phyloP scores from a whole-genome alignment of 2,888 invertebrate species.

The Lasioglossum marginatum region DNA sequence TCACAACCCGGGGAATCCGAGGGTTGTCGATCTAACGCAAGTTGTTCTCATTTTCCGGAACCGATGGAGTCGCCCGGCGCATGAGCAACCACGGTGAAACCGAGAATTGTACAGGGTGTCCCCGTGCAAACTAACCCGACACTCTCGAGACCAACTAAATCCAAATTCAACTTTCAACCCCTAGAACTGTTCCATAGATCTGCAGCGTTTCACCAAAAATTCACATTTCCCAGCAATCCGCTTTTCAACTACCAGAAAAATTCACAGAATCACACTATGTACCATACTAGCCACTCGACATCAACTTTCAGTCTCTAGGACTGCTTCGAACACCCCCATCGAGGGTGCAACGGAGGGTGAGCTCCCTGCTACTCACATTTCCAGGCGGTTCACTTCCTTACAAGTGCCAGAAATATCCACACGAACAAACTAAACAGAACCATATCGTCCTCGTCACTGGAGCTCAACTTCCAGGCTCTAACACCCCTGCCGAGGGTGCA shows the following conservation, averaged over 20 bases:
- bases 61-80: constrained; percentile 59
- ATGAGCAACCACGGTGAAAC: constrained; percentile 55
- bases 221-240: background rate
- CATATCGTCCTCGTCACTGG: too few relatives aligned
- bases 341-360: background rate
- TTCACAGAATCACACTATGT: background rate
- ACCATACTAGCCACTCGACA: background rate
- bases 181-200: background rate
- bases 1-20: constrained; percentile 67
- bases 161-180: background rate
- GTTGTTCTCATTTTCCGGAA: constrained; percentile 71
- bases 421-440: background rate
- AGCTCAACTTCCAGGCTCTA: background rate
- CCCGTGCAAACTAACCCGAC: background rate
- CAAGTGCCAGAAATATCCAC: background rate
- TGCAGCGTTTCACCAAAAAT: background rate
- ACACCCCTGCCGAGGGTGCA: background rate
- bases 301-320: background rate
- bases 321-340: background rate
- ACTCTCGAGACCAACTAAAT: background rate
- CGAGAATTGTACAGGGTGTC: constrained; percentile 23
- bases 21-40: constrained; percentile 71
- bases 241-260: background rate
- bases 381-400: background rate
- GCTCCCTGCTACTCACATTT: background rate